Base-by-base conservation (phyloP, 2,113 vertebrate species). In the Podarcis cretensis region DNA sequence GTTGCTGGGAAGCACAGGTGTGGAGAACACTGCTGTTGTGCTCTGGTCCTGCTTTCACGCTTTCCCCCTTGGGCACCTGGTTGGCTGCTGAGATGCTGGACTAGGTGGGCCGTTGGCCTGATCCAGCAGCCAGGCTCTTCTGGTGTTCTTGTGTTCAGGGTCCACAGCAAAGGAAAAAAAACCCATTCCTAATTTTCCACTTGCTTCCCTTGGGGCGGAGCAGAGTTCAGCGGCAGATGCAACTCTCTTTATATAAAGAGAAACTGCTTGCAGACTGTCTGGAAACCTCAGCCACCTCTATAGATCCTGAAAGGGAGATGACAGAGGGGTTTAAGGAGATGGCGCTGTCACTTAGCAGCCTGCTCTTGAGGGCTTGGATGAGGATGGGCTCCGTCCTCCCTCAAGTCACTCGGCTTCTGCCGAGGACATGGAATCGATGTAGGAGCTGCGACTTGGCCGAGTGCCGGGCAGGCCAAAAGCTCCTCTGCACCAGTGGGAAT, bases 401-500 rank as follows among this genome's bases (percentile, higher is more conserved):
- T 81, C 1, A 0, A 68, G 66, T 63, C 9, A 16, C 48, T 0
- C 13, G 32, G 1, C 57, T 32, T 74, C 37, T 68, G 0, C 9
- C 14, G 75, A 81, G 89, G 40, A 79, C 4, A 21, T 0, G 0
- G 71, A 16, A 59, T 75, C 23, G 84, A 35, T 76, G 35, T 9
- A 74, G 89, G 68, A 74, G 27, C 4, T 5, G 40, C 1, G 3
- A 27, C 48, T 48, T 63, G 43, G 80, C 81, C 6, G 35, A 0
- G 80, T 0, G 0, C 23, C 16, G 76, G 87, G 69, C 90, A 18
- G 82, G 82, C 90, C 69, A 18, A 54, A 63, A 74, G 63, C 48
- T 30, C 8, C 14, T 18, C 13, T 63, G 59, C 59, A 16, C 57
- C 2, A 8, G n/a, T 35, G 69, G 86, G 86, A 82, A 88, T 82